Percentiles rank a stretch among this genome's conserved stretches.
These are phyloP conservation scores for Tupaia tana DNA, from an alignment of 2,113 vertebrate genomes.

Conservation along the genomic window DNA sequence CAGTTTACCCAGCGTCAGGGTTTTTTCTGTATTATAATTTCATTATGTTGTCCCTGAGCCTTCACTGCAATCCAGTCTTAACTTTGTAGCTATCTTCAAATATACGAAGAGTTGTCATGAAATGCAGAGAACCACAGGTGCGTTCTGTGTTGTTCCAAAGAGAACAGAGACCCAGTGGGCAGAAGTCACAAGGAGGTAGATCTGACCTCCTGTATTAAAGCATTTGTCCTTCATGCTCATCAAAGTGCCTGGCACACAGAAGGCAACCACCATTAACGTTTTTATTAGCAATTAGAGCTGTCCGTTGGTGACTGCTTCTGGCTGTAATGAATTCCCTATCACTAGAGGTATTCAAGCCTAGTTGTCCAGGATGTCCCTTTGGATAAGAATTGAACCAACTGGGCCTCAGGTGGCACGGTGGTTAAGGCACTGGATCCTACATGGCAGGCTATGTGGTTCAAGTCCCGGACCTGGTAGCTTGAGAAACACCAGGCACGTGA, in stretches of 20 bases:
- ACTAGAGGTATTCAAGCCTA: not conserved
- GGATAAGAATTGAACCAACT: not conserved
- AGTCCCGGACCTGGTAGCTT: too few relatives aligned
- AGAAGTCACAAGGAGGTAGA: not conserved
- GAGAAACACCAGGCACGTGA: too few relatives aligned
- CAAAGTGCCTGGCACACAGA: not conserved
- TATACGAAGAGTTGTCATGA: not conserved
- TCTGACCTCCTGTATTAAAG: not conserved
- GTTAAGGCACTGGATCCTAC: too few relatives aligned
- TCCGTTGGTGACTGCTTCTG: slow-evolving; percentile 23
- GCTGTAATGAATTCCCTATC: not conserved
- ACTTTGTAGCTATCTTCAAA: not conserved
- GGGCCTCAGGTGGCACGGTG: too few relatives aligned
- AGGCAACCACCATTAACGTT: not conserved
- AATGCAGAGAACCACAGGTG: not conserved
- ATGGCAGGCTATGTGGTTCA: too few relatives aligned
- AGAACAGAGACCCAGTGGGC: not conserved
- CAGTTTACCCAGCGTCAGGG: not conserved
- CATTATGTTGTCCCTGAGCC: not conserved
- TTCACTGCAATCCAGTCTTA: not conserved
- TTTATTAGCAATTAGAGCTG: slow-evolving; percentile 24
- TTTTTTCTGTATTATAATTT: not conserved
- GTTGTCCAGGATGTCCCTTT: slow-evolving; percentile 8
- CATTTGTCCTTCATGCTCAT: not conserved
- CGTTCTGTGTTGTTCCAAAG: not conserved